These are phyloP conservation scores for Amphimallon solstitiale DNA, from an alignment of 2,888 invertebrate genomes.

Conservation along the genomic window DNA sequence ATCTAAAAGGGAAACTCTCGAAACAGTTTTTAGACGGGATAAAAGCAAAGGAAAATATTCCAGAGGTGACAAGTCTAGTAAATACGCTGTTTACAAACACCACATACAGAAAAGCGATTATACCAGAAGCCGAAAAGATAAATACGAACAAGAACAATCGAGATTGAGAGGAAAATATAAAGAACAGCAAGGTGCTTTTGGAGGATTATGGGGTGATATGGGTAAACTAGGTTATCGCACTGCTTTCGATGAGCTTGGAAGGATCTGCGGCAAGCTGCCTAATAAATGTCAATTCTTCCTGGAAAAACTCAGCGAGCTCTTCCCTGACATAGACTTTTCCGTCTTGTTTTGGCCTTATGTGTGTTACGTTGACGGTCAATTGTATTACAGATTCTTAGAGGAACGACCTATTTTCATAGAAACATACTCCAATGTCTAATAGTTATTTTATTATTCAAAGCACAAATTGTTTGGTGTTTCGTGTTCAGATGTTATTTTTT, in stretches of 20 bases:
- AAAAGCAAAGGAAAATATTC: conserved; percentile 1
- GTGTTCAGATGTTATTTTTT: no score
- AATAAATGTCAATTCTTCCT: conserved; percentile 52
- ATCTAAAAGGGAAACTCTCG: background rate
- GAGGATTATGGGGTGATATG: background rate
- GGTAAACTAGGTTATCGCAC: background rate
- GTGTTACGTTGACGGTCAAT: conserved; percentile 56
- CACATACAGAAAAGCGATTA: background rate
- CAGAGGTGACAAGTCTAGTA: conserved; percentile 7
- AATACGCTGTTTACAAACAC: conserved; percentile 12
- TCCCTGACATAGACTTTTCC: conserved; percentile 53
- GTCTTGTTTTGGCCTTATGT: conserved; percentile 55
- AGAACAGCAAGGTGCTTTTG: background rate
- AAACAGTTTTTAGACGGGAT: conserved; percentile 4
- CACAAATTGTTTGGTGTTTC: no score
- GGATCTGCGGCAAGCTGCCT: conserved; percentile 42
- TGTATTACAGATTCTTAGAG: conserved; percentile 57
- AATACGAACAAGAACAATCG: conserved; percentile 10
- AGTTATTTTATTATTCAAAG: background rate
- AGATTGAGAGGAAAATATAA: background rate
- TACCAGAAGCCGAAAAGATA: conserved; percentile 1
- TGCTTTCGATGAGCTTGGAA: background rate
- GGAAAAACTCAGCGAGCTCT: conserved; percentile 51
- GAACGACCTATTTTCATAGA: conserved; percentile 44
- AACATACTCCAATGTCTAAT: conserved; percentile 49